A percentile compares a stretch with the other conserved stretches of the same genome.
Evolutionary conservation across 1,140 invertebrate species (phyloP).

Genomic region (Bombus polaris): DNA sequence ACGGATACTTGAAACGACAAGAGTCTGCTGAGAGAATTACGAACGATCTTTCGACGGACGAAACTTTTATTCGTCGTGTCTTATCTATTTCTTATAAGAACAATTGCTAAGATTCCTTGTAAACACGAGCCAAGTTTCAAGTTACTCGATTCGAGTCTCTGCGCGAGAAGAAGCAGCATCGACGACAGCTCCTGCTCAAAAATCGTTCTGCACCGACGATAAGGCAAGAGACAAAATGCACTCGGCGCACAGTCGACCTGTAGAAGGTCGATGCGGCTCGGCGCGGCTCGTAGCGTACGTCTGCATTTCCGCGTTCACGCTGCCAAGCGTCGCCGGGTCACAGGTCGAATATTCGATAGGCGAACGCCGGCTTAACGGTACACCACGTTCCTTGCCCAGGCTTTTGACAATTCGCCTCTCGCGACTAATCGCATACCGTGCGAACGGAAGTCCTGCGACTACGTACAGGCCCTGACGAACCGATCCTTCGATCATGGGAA

Average conservation of each 20-base stretch:
- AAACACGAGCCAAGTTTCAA: too few relatives aligned
- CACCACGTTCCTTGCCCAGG: conserved; percentile 60
- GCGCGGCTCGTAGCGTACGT: conserved; percentile 10
- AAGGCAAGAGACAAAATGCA: conserved; percentile 59
- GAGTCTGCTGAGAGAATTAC: too few relatives aligned
- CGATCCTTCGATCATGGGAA: neutral
- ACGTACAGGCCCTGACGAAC: too few relatives aligned
- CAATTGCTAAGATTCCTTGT: too few relatives aligned
- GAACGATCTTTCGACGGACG: too few relatives aligned
- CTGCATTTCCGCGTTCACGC: conserved; percentile 68
- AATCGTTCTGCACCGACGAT: neutral
- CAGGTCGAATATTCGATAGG: conserved; percentile 70
- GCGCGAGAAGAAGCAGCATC: too few relatives aligned
- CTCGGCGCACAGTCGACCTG: conserved; percentile 54
- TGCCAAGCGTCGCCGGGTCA: conserved; percentile 58
- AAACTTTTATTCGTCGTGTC: too few relatives aligned
- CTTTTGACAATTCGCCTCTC: conserved; percentile 66
- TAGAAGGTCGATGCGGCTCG: conserved; percentile 37
- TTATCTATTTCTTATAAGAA: too few relatives aligned
- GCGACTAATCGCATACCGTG: conserved; percentile 59
- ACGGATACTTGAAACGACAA: too few relatives aligned
- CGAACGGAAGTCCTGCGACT: conserved; percentile 10
- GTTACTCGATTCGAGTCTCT: too few relatives aligned
- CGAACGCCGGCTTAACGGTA: conserved; percentile 67
- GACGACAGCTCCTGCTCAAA: neutral